Conservation (phyloP, 2,888 invertebrate species). For the Meta bourneti region DNA sequence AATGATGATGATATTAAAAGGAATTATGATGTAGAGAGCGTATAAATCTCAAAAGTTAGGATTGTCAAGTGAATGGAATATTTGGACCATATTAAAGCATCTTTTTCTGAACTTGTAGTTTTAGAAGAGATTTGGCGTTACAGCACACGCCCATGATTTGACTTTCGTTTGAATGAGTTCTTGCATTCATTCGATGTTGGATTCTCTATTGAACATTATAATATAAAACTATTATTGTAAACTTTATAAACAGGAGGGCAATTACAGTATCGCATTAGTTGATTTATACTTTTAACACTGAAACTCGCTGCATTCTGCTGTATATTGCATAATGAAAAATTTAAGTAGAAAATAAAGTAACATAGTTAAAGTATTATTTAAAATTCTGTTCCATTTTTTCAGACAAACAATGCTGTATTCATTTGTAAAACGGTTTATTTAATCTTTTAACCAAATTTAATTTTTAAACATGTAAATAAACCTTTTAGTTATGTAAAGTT, state of each 20-base stretch:
- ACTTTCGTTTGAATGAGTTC: too few species aligned
- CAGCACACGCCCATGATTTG: not conserved
- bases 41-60: not conserved
- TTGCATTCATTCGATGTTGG: too few species aligned
- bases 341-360: not conserved
- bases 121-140: not conserved
- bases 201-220: too few species aligned
- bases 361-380: not conserved
- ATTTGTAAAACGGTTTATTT: not conserved
- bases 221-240: too few species aligned
- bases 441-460: not conserved
- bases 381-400: not conserved
- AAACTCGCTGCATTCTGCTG: not conserved
- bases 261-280: not conserved
- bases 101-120: not conserved
- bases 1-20: constrained; percentile 26
- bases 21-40: not conserved
- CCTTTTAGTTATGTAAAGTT: not conserved
- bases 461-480: not conserved
- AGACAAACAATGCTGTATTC: not conserved
- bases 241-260: too few species aligned
- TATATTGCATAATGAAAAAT: not conserved
- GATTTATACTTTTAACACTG: not conserved
- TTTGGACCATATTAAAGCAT: not conserved
- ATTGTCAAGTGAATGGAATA: not conserved